Conservation (phyloP, 1,140 invertebrate species). For the Apis dorsata region DNA sequence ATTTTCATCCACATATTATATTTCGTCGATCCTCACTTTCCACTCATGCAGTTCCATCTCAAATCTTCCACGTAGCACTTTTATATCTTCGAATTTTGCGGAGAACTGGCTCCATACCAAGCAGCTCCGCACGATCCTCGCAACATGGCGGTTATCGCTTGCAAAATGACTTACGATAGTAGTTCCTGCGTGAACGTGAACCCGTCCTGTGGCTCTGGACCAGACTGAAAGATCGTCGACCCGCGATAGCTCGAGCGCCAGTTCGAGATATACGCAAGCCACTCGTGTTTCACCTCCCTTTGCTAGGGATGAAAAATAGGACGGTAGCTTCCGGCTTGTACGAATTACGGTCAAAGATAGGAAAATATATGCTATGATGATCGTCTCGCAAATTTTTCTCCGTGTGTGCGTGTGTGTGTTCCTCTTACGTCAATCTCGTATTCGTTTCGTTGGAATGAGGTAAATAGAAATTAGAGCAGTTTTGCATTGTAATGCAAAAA, state of each 20-base stretch:
- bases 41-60: neutral
- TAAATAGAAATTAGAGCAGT: too few species aligned
- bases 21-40: neutral
- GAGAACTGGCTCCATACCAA: slow-evolving; percentile 52
- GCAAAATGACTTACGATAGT: slow-evolving; percentile 41
- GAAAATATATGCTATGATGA: neutral
- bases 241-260: slow-evolving; percentile 15
- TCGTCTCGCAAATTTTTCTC: neutral
- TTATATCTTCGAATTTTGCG: slow-evolving; percentile 42
- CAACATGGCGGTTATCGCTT: slow-evolving; percentile 47
- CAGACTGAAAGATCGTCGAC: slow-evolving; percentile 13
- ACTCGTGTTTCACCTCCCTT: neutral
- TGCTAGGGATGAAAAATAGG: slow-evolving; percentile 17
- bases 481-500: too few species aligned
- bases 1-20: neutral
- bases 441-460: too few species aligned
- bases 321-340: neutral
- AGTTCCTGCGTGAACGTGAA: slow-evolving; percentile 20
- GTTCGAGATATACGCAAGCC: slow-evolving; percentile 3
- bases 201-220: slow-evolving; percentile 20
- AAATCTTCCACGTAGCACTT: neutral
- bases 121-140: slow-evolving; percentile 11
- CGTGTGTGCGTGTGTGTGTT: too few species aligned
- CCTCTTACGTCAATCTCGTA: too few species aligned
- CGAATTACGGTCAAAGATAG: slow-evolving; percentile 23